Base-by-base conservation (phyloP, 2,113 vertebrate species). In the Gorsachius goisagi region DNA sequence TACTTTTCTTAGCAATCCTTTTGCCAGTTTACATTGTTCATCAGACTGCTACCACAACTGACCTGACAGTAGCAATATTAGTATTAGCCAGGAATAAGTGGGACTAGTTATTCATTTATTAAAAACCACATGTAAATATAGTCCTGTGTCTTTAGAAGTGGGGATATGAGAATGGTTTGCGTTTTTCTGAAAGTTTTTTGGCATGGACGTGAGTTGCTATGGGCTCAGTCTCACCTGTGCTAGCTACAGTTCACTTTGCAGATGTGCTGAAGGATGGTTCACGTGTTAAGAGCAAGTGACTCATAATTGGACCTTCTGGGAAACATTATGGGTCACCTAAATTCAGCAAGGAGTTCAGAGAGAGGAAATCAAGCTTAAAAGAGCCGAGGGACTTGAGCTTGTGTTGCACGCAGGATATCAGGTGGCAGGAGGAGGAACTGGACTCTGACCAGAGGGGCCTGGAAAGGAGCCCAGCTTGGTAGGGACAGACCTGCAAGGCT, bases 241-340 rank as follows among this genome's bases (percentile, higher is more conserved):
- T 55, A 77, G 79, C 59, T 56, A 24, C 67, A 81, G 92, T 49
- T 89, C 39, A 33, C 68, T 83, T 91, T 81, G 79, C 96, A 97
- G 76, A 89, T 89, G 73, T 87, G 92, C 64, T 81, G 83, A 92
- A 89, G 90, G 92, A 82, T 74, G 80, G 60, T 67, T 88, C 86
- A 45, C 3, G 1, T 84, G 76, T 60, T 95, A 86, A 74, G 62
- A 90, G 75, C 72, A 78, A 90, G 76, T 90, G 85, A 89, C 56
- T 95, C 71, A 62, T 93, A 97, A 95, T 18, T 90, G 81, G 83
- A 73, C 90, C 90, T 89, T 90, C 94, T 96, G 94, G 94, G 95
- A 95, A 93, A 73, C 53, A 92, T 93, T 85, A 75, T 28, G 62
- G 95, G 83, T 86, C 92, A 92, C 92, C 86, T 95, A 87, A 91